Base-by-base conservation (phyloP, 2,113 vertebrate species). In the Ellobius talpinus region DNA sequence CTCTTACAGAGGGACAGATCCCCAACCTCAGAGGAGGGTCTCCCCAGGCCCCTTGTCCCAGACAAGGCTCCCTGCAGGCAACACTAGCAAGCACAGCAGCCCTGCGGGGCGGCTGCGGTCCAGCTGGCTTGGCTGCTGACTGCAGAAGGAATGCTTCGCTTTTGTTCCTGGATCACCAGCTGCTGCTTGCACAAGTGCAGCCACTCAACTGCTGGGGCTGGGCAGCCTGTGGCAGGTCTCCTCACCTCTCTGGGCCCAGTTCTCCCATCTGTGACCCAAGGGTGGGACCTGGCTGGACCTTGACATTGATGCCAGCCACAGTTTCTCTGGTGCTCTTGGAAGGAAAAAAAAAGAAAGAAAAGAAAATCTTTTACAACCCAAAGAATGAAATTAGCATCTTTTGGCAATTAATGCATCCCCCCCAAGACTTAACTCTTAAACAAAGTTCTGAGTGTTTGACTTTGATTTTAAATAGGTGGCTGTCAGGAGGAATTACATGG, bases 401-500 rank as follows among this genome's bases (percentile, higher is more conserved):
- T 98, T 98, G 98, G 97, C 98, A 98, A 98, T 98, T 98, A 98
- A 97, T 98, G 97, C 96, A 95, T 98, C 33, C 97, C 4, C 24
- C 31, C 70, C 96, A 95, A 97, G 72, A 98, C 96, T 98, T 97
- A 47, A 29, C 97, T 98, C 98, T 97, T 97, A 96, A 97, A 98
- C 97, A 96, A 97, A 98, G 90, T 99, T 99, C 98, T 96, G 94
- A 98, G 96, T 97, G 97, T 98, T 98, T 98, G 98, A 98, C 98
- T 99, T 98, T 98, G 97, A 97, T 98, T 98, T 98, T 96, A 98
- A 99, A 98, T 98, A 70, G 96, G 97, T 97, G 98, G 98, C 98
- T 98, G 98, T 98, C 98, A 98, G 97, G 96, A 95, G 95, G 98
- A 98, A 98, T 98, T 98, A 98, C 98, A 97, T 87, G 93, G 98